Evolutionary conservation across 1,140 invertebrate genomes (phyloP), one percentile per base, ranked within the genome.

Genomic region (Triops cancriformis): DNA sequence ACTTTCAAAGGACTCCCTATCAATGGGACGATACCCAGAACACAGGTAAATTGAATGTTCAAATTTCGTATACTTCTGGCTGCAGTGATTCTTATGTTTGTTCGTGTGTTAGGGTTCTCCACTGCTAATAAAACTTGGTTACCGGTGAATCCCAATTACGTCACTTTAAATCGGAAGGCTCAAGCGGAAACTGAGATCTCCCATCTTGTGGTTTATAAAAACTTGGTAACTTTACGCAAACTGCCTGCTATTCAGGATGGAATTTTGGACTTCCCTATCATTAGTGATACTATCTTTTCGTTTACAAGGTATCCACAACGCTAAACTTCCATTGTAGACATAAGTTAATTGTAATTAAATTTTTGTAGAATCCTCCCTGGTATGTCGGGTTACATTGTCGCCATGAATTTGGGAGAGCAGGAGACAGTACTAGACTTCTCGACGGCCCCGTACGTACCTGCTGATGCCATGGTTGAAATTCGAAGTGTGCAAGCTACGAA

Each of bases 1-100:
- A 93, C 84, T 89, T 90, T 0, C 85, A 82, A 27, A 86, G 92
- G 6, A 90, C 90, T 0, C 91, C 93, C 0, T 93, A 92, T 85
- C 92, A 93, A 80, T 94, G 93, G 93, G 86, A 89, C 78, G 82
- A 83, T 64, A 81, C 83, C 0, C 79, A 14, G 1, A 87, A 89
- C 82, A 90, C 91, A 12, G 43, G 75, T 7, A 37, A 64, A 6
- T 26, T 73, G 23, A 26, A 31, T 6, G 11, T 18, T 45, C 73
- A 45, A 78, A 26, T n/a, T 84, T 73, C 78, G 72, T 0, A 79
- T 23, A 73, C 1, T 12, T n/a, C 14, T 14, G 18, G 23, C 18
- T 6, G 4, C 18, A 23, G 23, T n/a, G 3, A 64, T 64, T 11
- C 23, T 1, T 72, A 2, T 28, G 83, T 45, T 23, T 31, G 1